These are phyloP conservation scores for Norana najaformis DNA, from an alignment of 2,888 invertebrate genomes.

Conservation along the genomic window DNA sequence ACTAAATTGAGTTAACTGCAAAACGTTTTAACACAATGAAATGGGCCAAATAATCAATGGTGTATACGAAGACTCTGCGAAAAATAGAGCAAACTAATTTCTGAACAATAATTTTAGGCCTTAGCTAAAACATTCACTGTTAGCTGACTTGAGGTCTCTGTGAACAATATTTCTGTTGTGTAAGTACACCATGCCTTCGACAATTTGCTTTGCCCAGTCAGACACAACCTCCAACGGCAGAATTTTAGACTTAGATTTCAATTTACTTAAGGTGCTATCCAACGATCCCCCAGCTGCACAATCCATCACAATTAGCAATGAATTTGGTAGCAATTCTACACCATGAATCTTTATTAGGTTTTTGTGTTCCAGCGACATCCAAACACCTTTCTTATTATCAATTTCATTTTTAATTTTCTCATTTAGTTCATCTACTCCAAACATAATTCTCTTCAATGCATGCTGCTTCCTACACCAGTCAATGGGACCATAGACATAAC, in stretches of 20 bases:
- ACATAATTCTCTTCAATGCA: not conserved
- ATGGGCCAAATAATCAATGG: no score
- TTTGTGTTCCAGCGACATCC: not conserved
- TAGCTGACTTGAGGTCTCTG: not conserved
- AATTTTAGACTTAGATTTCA: not conserved
- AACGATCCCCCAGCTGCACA: not conserved
- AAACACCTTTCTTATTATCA: not conserved
- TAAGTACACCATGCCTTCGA: not conserved
- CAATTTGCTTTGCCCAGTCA: not conserved
- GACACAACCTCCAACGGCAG: not conserved
- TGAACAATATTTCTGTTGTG: not conserved
- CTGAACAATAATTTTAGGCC: no score
- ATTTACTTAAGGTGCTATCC: not conserved
- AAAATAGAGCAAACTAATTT: no score
- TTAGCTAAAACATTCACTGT: not conserved
- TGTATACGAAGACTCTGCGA: no score
- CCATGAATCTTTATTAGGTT: not conserved
- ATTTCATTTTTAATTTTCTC: not conserved
- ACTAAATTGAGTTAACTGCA: no score
- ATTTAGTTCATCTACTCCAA: not conserved
- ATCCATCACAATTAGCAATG: not conserved
- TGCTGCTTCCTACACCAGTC: not conserved
- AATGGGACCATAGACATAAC: not conserved
- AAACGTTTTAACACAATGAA: no score
- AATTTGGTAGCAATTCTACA: not conserved